Conservation (phyloP, 2,113 vertebrate genomes). For the Dissostichus mawsoni region DNA sequence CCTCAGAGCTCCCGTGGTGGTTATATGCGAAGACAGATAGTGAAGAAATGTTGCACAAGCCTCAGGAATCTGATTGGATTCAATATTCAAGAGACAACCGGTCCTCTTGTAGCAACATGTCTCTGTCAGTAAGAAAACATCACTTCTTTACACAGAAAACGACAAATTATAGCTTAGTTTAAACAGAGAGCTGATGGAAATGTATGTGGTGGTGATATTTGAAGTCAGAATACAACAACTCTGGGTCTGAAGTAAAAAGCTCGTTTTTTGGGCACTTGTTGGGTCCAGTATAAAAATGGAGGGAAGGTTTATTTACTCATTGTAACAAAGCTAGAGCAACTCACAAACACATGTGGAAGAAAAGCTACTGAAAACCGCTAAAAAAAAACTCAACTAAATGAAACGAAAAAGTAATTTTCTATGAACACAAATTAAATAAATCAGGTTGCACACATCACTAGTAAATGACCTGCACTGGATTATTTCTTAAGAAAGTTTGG, state of each 20-base stretch:
- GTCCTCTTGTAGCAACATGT: not conserved
- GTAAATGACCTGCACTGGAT: not conserved
- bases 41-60: conserved; percentile 10
- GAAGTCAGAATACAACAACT: too few relatives aligned
- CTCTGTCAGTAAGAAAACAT: not conserved
- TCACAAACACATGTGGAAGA: too few relatives aligned
- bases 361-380: not conserved
- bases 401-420: not conserved
- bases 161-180: not conserved
- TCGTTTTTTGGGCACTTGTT: not conserved
- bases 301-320: not conserved
- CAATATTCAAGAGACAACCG: conserved; percentile 12
- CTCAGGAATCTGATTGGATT: conserved; percentile 18
- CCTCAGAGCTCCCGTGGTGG: not conserved
- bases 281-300: not conserved
- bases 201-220: not conserved
- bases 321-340: not conserved
- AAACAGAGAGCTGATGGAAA: not conserved
- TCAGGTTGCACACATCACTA: not conserved
- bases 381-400: not conserved
- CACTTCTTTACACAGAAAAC: not conserved
- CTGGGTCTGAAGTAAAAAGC: not conserved
- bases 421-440: not conserved
- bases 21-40: conserved; percentile 5
- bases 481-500: not conserved